A percentile compares a stretch with the other conserved stretches of the same genome.
These are phyloP conservation scores for Diglossa cyanea DNA, from an alignment of 2,797 vertebrate genomes.

Conservation along the genomic window DNA sequence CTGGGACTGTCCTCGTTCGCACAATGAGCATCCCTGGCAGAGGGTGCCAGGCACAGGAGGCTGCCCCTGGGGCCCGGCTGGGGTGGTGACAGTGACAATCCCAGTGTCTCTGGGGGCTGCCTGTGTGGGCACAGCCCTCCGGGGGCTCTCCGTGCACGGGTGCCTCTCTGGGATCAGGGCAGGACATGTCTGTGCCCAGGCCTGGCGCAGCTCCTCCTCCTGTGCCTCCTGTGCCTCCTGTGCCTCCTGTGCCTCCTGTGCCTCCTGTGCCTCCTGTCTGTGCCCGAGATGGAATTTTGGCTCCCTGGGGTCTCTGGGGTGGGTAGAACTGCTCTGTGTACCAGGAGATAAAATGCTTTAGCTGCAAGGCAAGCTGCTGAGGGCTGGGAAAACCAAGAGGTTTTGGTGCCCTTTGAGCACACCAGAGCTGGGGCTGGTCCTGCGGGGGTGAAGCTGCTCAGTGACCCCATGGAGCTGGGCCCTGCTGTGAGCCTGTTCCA, in stretches of 20 bases:
- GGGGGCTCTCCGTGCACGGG: rapidly evolving
- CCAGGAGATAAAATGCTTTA: rapidly evolving
- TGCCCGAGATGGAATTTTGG: rapidly evolving
- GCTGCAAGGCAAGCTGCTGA: background rate
- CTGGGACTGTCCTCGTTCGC: rapidly evolving
- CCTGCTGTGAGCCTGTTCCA: background rate
- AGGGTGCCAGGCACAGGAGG: rapidly evolving
- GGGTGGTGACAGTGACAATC: rapidly evolving
- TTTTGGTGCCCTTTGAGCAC: background rate
- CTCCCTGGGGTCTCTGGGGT: background rate
- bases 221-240: rapidly evolving
- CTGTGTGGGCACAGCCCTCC: background rate
- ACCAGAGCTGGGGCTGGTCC: background rate
- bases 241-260: rapidly evolving
- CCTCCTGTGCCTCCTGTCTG: rapidly evolving
- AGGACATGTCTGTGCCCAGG: rapidly evolving
- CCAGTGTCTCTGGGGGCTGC: rapidly evolving
- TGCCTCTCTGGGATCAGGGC: background rate
- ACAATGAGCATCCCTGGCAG: rapidly evolving
- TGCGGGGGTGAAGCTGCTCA: rapidly evolving
- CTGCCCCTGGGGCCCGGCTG: background rate
- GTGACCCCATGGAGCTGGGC: rapidly evolving
- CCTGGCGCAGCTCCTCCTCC: background rate
- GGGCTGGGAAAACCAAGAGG: rapidly evolving
- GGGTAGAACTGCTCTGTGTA: rapidly evolving